phyloP scores from a whole-genome alignment of 2,113 vertebrate species.

The Myiagra hebetior region DNA sequence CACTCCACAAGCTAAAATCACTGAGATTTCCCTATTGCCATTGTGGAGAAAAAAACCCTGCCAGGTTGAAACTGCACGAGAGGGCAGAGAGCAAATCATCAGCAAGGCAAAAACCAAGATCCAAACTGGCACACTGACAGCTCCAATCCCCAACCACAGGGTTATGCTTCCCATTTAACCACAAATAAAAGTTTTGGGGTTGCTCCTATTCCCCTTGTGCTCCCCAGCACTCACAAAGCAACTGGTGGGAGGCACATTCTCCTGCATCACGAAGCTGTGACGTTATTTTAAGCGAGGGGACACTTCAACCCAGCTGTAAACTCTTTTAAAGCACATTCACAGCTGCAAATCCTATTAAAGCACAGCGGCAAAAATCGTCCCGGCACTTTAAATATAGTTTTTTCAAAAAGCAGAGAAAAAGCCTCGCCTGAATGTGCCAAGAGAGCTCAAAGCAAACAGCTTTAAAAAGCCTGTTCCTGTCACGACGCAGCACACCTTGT shows the following conservation, averaged over 20 bases:
- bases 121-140: rapidly evolving
- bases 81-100: not conserved
- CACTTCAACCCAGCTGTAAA: conserved; percentile 36
- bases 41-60: not conserved
- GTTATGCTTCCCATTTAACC: not conserved
- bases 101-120: not conserved
- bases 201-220: not conserved
- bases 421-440: not conserved
- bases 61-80: not conserved
- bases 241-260: not conserved
- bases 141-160: not conserved
- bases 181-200: not conserved
- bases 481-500: not conserved
- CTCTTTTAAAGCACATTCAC: not conserved
- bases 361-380: not conserved
- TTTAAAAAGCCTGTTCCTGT: not conserved
- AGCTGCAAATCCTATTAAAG: conserved; percentile 31
- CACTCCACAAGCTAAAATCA: not conserved
- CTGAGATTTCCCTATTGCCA: not conserved
- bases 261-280: not conserved
- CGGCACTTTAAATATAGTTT: not conserved
- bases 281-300: not conserved
- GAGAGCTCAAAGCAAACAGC: not conserved
- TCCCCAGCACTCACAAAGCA: not conserved
- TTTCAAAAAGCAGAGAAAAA: not conserved